These are phyloP conservation scores for Laothoe populi DNA, from an alignment of 2,888 invertebrate species.

Conservation along the genomic window DNA sequence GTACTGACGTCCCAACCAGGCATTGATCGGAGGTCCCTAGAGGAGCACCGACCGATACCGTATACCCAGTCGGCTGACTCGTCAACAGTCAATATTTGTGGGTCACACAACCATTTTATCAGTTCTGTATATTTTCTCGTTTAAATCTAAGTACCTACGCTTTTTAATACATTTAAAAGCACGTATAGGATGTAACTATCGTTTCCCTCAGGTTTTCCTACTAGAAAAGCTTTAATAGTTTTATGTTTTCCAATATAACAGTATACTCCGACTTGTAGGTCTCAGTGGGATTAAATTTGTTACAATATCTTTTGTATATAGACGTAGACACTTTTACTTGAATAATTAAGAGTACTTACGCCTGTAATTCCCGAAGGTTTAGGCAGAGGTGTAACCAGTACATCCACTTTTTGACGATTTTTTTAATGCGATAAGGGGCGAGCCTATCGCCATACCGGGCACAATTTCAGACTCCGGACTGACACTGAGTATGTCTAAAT, in stretches of 20 bases:
- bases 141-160: slow-evolving; percentile 1
- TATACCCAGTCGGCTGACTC: too few relatives aligned
- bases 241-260: slow-evolving; percentile 5
- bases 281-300: neutral
- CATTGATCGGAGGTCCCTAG: too few relatives aligned
- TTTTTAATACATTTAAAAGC: slow-evolving; percentile 21
- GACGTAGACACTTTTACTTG: slow-evolving; percentile 12
- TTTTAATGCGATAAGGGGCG: too few relatives aligned
- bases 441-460: too few relatives aligned
- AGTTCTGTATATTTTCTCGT: neutral
- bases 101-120: neutral
- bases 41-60: too few relatives aligned
- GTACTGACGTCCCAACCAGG: too few relatives aligned
- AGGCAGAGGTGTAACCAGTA: too few relatives aligned
- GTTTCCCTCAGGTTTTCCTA: neutral
- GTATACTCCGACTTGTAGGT: neutral
- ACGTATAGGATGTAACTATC: neutral
- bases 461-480: too few relatives aligned
- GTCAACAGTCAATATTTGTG: too few relatives aligned
- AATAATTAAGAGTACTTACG: neutral
- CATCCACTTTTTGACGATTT: too few relatives aligned
- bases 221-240: slow-evolving; percentile 18
- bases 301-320: neutral
- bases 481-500: too few relatives aligned
- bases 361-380: too few relatives aligned